Evolutionary conservation across 2,888 invertebrate genomes (phyloP).

Genomic region (Sarcophaga rosellei): DNA sequence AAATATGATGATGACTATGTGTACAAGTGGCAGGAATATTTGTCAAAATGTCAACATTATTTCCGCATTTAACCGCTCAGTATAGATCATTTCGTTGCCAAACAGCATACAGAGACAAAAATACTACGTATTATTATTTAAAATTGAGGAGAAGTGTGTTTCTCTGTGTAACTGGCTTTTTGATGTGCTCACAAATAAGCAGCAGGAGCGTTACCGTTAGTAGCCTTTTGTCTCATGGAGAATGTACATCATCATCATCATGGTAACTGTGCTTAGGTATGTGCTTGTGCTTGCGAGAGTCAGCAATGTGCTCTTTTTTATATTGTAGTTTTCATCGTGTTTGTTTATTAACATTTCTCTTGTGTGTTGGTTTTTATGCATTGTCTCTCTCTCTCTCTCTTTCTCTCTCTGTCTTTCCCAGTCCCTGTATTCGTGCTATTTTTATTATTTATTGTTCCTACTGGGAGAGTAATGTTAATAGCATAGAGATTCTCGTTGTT

Average conservation of each 20-base stretch:
- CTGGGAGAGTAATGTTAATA: neutral
- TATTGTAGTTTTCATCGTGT: neutral
- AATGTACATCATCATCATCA: too few relatives aligned
- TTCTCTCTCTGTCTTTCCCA: neutral
- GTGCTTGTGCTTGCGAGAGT: neutral
- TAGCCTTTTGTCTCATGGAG: neutral
- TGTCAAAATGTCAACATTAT: constrained; percentile 33
- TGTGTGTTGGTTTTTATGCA: neutral
- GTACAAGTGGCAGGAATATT: constrained; percentile 41
- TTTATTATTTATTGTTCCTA: neutral
- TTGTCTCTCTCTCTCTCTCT: neutral
- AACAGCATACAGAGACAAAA: too few relatives aligned
- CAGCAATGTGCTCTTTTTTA: neutral
- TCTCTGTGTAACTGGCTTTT: neutral
- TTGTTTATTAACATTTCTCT: neutral
- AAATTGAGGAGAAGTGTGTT: too few relatives aligned
- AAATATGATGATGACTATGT: constrained; percentile 20
- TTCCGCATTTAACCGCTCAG: too few relatives aligned
- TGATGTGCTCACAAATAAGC: neutral
- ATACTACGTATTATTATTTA: too few relatives aligned
- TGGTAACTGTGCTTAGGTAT: too few relatives aligned
- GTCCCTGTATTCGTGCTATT: neutral
- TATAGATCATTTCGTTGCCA: too few relatives aligned
- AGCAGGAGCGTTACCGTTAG: too few relatives aligned
- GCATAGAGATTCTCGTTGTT: neutral